Percentiles rank a stretch among this genome's conserved stretches.
These are phyloP conservation scores for Meles meles DNA, from an alignment of 2,113 vertebrate species.

Conservation along the genomic window DNA sequence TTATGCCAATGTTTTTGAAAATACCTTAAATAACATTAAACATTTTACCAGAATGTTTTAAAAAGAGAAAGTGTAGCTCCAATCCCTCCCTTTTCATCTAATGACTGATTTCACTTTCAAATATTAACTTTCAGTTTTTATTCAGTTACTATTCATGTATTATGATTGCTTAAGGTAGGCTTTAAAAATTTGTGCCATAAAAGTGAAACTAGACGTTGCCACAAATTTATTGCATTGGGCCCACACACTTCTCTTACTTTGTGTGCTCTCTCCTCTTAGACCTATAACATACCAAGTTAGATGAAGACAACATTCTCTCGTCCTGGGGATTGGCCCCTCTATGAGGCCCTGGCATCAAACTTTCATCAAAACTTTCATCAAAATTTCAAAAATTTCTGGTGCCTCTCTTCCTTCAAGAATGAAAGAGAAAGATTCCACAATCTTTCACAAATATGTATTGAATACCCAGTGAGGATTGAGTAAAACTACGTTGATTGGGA, in stretches of 20 bases:
- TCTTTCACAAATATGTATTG: not conserved
- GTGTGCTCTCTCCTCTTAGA: not conserved
- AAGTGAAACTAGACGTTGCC: not conserved
- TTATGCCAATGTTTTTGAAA: conserved; percentile 22
- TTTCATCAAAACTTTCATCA: no score
- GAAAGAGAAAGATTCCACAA: not conserved
- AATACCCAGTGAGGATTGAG: not conserved
- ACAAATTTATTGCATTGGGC: not conserved
- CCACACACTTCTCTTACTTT: not conserved
- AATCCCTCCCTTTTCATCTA: not conserved
- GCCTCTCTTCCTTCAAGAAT: not conserved
- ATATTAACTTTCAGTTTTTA: conserved; percentile 22
- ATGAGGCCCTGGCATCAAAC: not conserved
- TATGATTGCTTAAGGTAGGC: not conserved
- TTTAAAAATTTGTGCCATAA: not conserved
- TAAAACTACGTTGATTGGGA: not conserved
- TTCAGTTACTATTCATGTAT: not conserved
- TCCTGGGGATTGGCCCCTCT: not conserved
- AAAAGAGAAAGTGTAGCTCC: not conserved
- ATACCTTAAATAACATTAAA: not conserved
- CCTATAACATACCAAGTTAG: not conserved
- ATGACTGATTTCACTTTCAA: not conserved
- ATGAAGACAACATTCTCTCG: not conserved
- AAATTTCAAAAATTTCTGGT: no score
- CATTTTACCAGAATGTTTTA: not conserved